phyloP scores from a whole-genome alignment of 2,113 vertebrate species.

The Pholis gunnellus region DNA sequence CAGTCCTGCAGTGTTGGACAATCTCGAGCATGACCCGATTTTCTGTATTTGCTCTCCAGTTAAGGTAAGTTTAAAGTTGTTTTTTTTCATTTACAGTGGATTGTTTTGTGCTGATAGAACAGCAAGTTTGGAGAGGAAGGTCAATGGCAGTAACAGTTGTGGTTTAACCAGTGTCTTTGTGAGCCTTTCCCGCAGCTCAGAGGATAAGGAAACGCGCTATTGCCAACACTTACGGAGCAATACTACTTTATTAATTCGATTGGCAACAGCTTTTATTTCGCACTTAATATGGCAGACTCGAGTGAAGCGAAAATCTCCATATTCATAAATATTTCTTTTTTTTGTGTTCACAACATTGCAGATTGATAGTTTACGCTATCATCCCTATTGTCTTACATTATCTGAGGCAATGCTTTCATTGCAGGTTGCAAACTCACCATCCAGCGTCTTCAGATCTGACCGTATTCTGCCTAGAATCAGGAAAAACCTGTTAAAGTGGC shows the following conservation, averaged over 20 bases:
- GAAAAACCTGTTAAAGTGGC: slow-evolving; percentile 48
- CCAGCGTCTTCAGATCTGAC: slow-evolving; percentile 1
- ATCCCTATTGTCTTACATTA: neutral
- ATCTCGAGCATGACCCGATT: slow-evolving; percentile 45
- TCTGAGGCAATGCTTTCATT: neutral
- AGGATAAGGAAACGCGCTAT: slow-evolving; percentile 44
- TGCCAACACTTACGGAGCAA: neutral
- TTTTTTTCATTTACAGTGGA: neutral
- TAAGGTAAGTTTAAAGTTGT: slow-evolving; percentile 66
- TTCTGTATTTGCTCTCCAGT: slow-evolving; percentile 38
- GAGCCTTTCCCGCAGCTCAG: slow-evolving; percentile 10
- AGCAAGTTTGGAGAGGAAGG: neutral
- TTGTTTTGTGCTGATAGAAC: neutral
- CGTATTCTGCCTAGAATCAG: slow-evolving; percentile 32
- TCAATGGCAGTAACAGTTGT: neutral
- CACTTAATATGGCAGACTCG: neutral
- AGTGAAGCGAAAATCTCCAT: neutral
- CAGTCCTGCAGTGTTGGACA: neutral
- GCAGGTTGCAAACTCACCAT: neutral
- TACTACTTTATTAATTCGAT: neutral
- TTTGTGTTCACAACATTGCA: neutral
- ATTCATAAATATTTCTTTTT: neutral
- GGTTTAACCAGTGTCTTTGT: slow-evolving; percentile 4
- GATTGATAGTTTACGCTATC: neutral
- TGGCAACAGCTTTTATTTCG: neutral